These are phyloP conservation scores for Rhizomys pruinosus DNA, from an alignment of 2,113 vertebrate genomes.

Conservation along the genomic window DNA sequence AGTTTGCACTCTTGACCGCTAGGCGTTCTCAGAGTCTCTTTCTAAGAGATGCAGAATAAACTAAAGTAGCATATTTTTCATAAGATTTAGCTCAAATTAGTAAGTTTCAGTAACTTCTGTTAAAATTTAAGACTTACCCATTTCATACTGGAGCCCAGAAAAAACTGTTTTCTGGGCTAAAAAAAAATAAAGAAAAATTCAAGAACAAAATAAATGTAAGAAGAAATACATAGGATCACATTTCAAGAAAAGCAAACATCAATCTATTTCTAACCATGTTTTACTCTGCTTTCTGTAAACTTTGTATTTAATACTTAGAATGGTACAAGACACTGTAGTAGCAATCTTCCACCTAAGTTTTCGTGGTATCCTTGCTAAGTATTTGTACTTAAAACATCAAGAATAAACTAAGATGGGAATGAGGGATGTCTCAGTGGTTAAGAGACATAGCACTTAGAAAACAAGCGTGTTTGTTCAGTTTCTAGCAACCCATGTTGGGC, in stretches of 20 bases:
- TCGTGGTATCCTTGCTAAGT: constrained; percentile 16
- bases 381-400: constrained; percentile 29
- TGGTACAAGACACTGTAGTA: neutral
- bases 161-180: constrained; percentile 98
- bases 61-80: constrained; percentile 6
- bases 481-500: neutral
- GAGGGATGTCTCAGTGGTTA: neutral
- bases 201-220: constrained; percentile 41
- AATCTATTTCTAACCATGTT: constrained; percentile 22
- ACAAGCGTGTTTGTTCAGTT: neutral
- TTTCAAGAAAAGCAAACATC: constrained; percentile 12
- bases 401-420: neutral
- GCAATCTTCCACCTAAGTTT: neutral
- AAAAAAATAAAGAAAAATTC: constrained; percentile 44
- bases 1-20: too few relatives aligned
- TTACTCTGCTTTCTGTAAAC: constrained; percentile 17
- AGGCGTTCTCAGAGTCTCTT: too few relatives aligned
- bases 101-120: neutral
- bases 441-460: neutral
- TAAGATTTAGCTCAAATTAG: constrained; percentile 54
- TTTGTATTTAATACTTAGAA: constrained; percentile 24
- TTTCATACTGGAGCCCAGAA: constrained; percentile 99
- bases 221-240: neutral
- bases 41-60: constrained; percentile 30
- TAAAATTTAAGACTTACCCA: constrained; percentile 90